phyloP scores from a whole-genome alignment of 2,797 vertebrate genomes.

The Acrossocheilus wenchowensis region DNA sequence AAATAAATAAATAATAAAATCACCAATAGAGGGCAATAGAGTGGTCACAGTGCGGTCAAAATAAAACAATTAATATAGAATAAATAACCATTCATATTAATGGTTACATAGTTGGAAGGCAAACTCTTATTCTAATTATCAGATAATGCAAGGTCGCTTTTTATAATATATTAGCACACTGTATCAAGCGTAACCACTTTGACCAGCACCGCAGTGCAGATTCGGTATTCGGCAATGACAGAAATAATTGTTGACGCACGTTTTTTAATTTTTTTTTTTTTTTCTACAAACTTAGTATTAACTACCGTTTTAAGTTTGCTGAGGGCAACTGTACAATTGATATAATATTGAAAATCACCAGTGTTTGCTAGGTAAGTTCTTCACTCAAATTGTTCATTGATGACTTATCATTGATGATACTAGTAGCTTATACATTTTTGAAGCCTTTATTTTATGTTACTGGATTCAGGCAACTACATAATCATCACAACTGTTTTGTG shows the following conservation, averaged over 20 bases:
- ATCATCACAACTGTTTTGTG: neutral
- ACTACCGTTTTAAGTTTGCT: neutral
- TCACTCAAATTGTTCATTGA: neutral
- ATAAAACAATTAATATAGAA: conserved; percentile 20
- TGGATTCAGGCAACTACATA: neutral
- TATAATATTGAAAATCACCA: neutral
- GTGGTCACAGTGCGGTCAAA: conserved; percentile 32
- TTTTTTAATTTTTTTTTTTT: neutral
- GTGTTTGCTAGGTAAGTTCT: neutral
- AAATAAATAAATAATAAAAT: conserved; percentile 41
- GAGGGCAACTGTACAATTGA: neutral
- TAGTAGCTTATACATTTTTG: neutral
- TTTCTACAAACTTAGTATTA: neutral
- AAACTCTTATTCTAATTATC: neutral
- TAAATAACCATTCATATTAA: neutral
- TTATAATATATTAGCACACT: neutral
- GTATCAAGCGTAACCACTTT: conserved; percentile 11
- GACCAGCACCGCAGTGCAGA: conserved; percentile 3
- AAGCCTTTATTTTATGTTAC: neutral
- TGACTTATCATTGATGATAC: neutral
- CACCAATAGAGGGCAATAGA: conserved; percentile 61
- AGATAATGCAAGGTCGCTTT: neutral
- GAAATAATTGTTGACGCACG: neutral
- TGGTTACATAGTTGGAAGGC: neutral
- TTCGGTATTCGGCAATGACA: neutral